Base-by-base conservation (phyloP, 2,888 invertebrate species). In the Baccha elongata region DNA sequence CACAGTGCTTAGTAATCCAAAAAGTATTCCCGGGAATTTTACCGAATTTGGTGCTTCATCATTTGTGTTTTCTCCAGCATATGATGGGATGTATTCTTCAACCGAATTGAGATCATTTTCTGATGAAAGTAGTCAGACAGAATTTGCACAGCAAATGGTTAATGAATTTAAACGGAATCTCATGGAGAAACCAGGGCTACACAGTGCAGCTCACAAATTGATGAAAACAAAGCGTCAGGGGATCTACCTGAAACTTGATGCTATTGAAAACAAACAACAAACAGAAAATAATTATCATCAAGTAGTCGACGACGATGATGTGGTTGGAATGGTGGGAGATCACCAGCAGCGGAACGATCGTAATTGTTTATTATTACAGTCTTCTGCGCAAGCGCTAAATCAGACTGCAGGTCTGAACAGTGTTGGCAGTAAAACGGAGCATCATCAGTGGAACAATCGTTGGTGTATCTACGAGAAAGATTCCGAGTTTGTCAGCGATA, bases 101-200 rank as follows among this genome's bases (percentile, higher is more conserved):
- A 17, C 10, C 26, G 19, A 44, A 44, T 53, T 68, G 40, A 42
- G 76, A 62, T 67, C 76, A 17, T 52, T 53, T 35, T 26, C 48
- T 5, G 72, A 72, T 7, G 68, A 83, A 62, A 29, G 64, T 42
- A 62, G 42, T 8, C 26, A 55, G 26, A 26, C 50, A 8, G 76
- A 83, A 48, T 74, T 79, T 19, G 64, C 69, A 29, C 67, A 84
- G 69, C 86, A 86, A 75, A 85, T 89, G 86, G 87, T 90, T 7
- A 86, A 87, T 23, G 87, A 89, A 75, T 90, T 90, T 58, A 89
- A 89, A 85, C 87, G 87, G 15, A 88, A 89, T 86, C 83, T 90
- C 53, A 84, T 88, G 83, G 86, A 87, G 21, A 88, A 87, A 83
- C 86, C 86, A 83, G 85, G 86, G 35, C 72, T 76, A 68, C 55